Base-by-base conservation (phyloP, 1,140 invertebrate genomes). In the Aphelinus atriplicis region DNA sequence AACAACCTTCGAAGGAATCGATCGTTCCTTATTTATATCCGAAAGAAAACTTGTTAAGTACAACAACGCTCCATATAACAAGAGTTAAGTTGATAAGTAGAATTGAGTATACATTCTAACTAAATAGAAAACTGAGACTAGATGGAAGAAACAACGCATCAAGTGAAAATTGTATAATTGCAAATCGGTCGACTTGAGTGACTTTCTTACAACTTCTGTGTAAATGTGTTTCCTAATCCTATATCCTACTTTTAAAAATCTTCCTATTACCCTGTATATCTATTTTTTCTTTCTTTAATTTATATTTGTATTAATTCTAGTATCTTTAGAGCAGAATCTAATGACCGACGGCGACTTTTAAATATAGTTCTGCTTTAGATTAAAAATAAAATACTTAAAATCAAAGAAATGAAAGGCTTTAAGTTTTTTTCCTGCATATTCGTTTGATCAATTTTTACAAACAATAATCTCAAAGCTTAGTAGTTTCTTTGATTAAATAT, bases 401-500 rank as follows among this genome's bases (percentile, higher is more conserved):
- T 76, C 75, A 71, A 76, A 73, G 73, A 75, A 72, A 76, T 64
- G 48, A 71, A 67, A 26, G 26, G 26, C 26, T 26, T 26, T 26
- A 26, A 26, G 26, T 26, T 26, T 26, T 26, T 26, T 26, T 26
- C 26, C 26, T 26, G 26, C 26, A 26, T 26, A 26, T 26, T 26
- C 26, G 26, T 26, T 26, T 26, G 26, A 26, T 26, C 26, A 26
- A 26, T 26, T 26, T 26, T 26, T 26, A 26, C 26, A 26, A 26
- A 26, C 26, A 26, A 26, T 26, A 26, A 26, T 26, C 26, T 26
- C 26, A 26, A 26, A 45, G n/a, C 10, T 71, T 43, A 7, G 58
- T 77, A 72, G 71, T 82, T 83, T 84, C 79, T 83, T 82, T 82
- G 81, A 81, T 81, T 64, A 68, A 48, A 64, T 48, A 57, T 58